phyloP scores from a whole-genome alignment of 2,797 vertebrate species.

The Scolopax bukidnonensis region DNA sequence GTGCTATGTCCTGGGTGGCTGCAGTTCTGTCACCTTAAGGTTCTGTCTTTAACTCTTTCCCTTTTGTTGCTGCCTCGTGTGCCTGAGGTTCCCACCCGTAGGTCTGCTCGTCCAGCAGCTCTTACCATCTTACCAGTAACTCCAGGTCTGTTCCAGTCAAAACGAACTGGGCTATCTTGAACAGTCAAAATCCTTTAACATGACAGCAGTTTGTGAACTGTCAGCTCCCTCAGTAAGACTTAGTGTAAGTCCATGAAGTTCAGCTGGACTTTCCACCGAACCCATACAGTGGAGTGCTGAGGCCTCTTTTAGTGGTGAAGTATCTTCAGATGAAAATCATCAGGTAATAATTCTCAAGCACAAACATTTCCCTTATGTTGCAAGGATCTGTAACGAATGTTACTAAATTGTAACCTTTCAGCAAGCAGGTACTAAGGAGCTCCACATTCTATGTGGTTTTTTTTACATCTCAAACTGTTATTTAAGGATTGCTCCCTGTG shows the following conservation, averaged over 20 bases:
- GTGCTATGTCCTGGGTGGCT: not conserved
- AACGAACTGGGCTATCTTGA: not conserved
- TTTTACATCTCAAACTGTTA: not conserved
- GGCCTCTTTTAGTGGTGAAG: not conserved
- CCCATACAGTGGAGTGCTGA: not conserved
- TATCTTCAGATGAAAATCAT: not conserved
- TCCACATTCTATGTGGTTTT: accelerated
- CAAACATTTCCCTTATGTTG: not conserved
- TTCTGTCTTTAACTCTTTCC: not conserved
- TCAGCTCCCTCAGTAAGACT: not conserved
- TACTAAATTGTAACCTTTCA: not conserved
- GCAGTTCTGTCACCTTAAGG: not conserved
- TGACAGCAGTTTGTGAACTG: not conserved
- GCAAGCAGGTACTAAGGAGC: not conserved
- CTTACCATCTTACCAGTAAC: not conserved
- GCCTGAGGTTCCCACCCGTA: accelerated
- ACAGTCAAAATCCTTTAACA: not conserved
- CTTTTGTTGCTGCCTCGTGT: accelerated
- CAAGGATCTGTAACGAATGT: not conserved
- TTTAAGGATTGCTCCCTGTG: not conserved
- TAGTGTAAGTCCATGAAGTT: not conserved
- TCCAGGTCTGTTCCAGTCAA: not conserved
- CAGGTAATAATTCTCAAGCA: not conserved
- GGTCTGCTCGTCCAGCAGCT: not conserved
- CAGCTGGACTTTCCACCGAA: not conserved